phyloP scores from a whole-genome alignment of 2,888 invertebrate species.

The Drosophila buzzatii region DNA sequence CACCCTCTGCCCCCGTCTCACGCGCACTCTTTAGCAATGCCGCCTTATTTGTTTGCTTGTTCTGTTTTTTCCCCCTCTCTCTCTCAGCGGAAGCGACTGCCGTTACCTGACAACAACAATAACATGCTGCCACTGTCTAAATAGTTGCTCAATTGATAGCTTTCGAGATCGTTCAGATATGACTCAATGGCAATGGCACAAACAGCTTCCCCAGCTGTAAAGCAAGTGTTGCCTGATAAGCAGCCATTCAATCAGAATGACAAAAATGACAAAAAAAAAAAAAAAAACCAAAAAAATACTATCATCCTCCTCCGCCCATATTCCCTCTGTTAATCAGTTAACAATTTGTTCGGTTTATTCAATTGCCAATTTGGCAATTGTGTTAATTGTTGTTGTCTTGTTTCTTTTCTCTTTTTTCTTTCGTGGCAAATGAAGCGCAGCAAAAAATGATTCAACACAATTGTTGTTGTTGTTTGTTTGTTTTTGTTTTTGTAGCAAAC shows the following conservation, averaged over 20 bases:
- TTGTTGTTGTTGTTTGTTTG: constrained; percentile 29
- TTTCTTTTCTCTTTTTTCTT: background rate
- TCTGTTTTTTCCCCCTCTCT: constrained; percentile 2
- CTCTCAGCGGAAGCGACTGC: constrained; percentile 65
- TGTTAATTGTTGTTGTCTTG: constrained; percentile 12
- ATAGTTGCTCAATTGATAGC: constrained; percentile 57
- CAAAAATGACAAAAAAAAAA: background rate
- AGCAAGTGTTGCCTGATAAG: constrained; percentile 30
- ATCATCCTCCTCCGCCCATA: background rate
- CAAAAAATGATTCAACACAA: constrained; percentile 48
- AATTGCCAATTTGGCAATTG: constrained; percentile 56
- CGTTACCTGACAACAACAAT: constrained; percentile 50
- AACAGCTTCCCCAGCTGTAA: constrained; percentile 43
- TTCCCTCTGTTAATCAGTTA: constrained; percentile 13
- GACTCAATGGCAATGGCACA: constrained; percentile 32
- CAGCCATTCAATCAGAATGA: constrained; percentile 4
- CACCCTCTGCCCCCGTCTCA: background rate
- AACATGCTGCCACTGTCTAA: constrained; percentile 67
- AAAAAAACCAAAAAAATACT: background rate
- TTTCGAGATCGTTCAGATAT: constrained; percentile 38
- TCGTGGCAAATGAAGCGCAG: constrained; percentile 45
- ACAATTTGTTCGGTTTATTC: constrained; percentile 28
- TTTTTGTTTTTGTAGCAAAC: background rate
- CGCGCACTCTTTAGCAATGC: background rate
- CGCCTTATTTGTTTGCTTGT: constrained; percentile 40